phyloP scores from a whole-genome alignment of 2,113 vertebrate genomes.

The Harpagus bidentatus region DNA sequence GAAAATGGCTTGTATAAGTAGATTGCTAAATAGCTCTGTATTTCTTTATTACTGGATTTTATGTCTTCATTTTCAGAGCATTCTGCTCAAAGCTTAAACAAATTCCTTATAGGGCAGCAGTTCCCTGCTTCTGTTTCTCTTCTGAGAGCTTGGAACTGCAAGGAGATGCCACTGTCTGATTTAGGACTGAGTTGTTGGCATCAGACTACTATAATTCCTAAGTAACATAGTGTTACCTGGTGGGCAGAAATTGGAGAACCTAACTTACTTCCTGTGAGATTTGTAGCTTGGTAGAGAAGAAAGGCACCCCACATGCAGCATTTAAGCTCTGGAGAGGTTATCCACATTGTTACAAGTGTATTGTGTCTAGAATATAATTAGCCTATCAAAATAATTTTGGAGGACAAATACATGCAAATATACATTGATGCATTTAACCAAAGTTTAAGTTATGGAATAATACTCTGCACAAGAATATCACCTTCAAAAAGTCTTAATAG shows the following conservation, averaged over 20 bases:
- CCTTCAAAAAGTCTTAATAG: not conserved
- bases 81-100: not conserved
- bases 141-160: not conserved
- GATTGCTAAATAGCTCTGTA: not conserved
- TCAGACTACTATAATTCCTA: not conserved
- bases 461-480: not conserved
- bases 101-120: not conserved
- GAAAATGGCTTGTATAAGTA: not conserved
- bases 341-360: not conserved
- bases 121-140: not conserved
- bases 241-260: not conserved
- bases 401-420: not conserved
- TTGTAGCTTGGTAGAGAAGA: not conserved
- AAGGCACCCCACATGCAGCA: not conserved
- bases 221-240: not conserved
- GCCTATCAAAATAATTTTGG: not conserved
- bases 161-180: not conserved
- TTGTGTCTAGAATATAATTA: not conserved
- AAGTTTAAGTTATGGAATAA: not conserved
- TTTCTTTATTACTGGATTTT: not conserved
- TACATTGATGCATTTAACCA: not conserved
- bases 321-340: not conserved
- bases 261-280: not conserved
- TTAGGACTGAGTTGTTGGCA: not conserved
- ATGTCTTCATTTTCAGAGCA: not conserved